These are phyloP conservation scores for Hirundo rustica DNA, from an alignment of 2,797 vertebrate genomes.

Conservation along the genomic window DNA sequence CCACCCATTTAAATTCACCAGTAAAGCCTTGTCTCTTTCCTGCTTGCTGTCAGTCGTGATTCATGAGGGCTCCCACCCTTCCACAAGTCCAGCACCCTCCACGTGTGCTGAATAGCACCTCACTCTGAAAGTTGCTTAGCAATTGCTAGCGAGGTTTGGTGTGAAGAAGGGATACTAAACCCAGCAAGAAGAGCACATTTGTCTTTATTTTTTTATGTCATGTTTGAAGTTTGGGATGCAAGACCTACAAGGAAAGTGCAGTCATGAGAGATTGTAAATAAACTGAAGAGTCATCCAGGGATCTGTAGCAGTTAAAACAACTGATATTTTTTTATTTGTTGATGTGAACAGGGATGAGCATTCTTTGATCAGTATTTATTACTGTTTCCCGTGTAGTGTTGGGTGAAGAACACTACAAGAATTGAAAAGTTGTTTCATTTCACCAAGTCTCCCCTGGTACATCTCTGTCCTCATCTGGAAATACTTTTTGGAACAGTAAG, in stretches of 20 bases:
- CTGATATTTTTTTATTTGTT: constrained; percentile 16
- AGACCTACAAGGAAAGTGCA: neutral
- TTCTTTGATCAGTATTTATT: constrained; percentile 47
- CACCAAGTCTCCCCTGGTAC: neutral
- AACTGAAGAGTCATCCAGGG: neutral
- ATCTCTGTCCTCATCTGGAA: neutral
- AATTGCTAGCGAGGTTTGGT: neutral
- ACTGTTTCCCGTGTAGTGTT: neutral
- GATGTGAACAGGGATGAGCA: constrained; percentile 3
- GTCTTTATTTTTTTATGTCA: neutral
- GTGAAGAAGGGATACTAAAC: neutral
- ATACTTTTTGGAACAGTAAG: neutral
- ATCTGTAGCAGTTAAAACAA: constrained; percentile 22
- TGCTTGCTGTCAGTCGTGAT: neutral
- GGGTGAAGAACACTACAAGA: neutral
- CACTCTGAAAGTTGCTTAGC: neutral
- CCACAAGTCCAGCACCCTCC: neutral
- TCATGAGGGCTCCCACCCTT: neutral
- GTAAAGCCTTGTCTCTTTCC: neutral
- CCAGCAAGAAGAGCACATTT: neutral
- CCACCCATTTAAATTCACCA: neutral
- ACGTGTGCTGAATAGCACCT: neutral
- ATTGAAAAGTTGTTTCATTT: constrained; percentile 14
- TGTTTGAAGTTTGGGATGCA: neutral
- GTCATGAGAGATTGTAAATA: neutral